Conservation (phyloP, 2,797 vertebrate genomes). For the Malacoctenus gilli region DNA sequence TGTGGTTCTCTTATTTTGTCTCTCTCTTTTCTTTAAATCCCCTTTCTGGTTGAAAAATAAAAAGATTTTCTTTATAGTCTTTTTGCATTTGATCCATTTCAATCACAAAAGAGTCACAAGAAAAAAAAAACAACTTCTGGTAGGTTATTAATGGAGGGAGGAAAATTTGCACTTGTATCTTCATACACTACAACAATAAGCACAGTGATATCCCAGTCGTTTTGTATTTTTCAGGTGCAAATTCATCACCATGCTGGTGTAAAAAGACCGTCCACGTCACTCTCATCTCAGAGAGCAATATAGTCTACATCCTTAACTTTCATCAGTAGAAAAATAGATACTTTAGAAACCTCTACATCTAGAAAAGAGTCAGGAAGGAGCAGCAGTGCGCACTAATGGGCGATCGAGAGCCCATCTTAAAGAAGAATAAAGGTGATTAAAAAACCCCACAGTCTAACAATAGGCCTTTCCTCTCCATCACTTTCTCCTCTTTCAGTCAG, state of each 20-base stretch:
- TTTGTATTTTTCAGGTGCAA: too few relatives aligned
- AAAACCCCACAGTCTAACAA: constrained; percentile 12
- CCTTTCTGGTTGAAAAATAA: too few relatives aligned
- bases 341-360: constrained; percentile 4
- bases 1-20: too few relatives aligned
- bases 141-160: not conserved
- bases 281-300: constrained; percentile 37
- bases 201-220: too few relatives aligned
- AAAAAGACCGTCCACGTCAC: constrained; percentile 19
- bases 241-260: too few relatives aligned
- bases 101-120: too few relatives aligned
- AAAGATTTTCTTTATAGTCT: too few relatives aligned
- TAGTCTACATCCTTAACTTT: constrained; percentile 12
- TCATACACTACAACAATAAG: not conserved
- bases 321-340: constrained; percentile 42
- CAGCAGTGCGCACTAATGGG: too few relatives aligned
- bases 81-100: too few relatives aligned
- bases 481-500: not conserved
- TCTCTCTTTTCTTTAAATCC: too few relatives aligned
- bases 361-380: constrained; percentile 8
- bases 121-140: not conserved
- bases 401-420: not conserved
- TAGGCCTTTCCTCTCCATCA: not conserved
- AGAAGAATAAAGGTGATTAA: constrained; percentile 11
- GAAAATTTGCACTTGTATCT: constrained; percentile 4